phyloP scores from a whole-genome alignment of 2,797 vertebrate species.

The Acipenser transmontanus region DNA sequence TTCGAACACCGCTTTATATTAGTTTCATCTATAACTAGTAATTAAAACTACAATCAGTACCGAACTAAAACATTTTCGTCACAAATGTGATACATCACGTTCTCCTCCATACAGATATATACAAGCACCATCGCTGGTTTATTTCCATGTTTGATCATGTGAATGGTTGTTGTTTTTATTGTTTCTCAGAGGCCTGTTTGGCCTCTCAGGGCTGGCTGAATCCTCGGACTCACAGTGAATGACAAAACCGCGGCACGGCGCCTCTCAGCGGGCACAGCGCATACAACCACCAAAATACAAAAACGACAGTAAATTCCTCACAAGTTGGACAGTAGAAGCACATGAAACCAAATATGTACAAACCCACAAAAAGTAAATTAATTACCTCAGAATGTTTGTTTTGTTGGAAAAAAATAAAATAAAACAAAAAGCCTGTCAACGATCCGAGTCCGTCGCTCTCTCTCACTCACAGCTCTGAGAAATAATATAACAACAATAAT shows the following conservation, averaged over 20 bases:
- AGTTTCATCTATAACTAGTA: too few species aligned
- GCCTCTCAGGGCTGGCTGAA: slow-evolving; percentile 57
- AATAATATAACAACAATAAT: slow-evolving; percentile 69
- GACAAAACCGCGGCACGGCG: slow-evolving; percentile 82
- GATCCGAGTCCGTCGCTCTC: slow-evolving; percentile 44
- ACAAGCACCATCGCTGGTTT: not conserved
- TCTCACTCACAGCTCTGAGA: slow-evolving; percentile 55
- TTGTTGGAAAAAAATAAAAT: slow-evolving; percentile 41
- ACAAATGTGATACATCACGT: not conserved
- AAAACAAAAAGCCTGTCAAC: slow-evolving; percentile 46
- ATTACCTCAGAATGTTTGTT: slow-evolving; percentile 65
- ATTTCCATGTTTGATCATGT: slow-evolving; percentile 20
- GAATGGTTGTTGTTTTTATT: slow-evolving; percentile 26
- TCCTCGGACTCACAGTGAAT: slow-evolving; percentile 83
- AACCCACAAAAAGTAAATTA: slow-evolving; percentile 25
- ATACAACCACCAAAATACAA: slow-evolving; percentile 40
- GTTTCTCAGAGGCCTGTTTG: slow-evolving; percentile 46
- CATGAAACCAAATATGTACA: slow-evolving; percentile 1
- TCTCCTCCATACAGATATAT: slow-evolving; percentile 11
- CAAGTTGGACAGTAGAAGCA: slow-evolving; percentile 10
- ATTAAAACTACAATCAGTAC: too few species aligned
- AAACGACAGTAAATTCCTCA: slow-evolving; percentile 27
- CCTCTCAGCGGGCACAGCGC: slow-evolving; percentile 76
- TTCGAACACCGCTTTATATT: too few species aligned
- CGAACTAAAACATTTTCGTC: too few species aligned